Conservation (phyloP, 2,888 invertebrate species). For the Agrotis segetum region DNA sequence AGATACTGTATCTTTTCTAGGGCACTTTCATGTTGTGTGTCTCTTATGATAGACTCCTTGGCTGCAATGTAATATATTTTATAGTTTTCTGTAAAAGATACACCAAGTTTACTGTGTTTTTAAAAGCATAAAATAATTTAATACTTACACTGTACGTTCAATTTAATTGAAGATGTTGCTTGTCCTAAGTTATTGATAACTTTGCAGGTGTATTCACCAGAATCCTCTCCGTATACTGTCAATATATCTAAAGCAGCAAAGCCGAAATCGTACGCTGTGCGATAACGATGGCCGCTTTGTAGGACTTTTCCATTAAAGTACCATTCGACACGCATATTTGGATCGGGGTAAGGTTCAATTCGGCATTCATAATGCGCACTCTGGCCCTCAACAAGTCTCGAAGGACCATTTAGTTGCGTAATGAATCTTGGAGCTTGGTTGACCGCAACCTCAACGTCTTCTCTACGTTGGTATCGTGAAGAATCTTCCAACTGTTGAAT, state of each 20-base stretch:
- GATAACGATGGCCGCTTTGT: slow-evolving; percentile 97
- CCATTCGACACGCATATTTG: slow-evolving; percentile 97
- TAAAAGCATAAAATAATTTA: not conserved
- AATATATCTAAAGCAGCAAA: slow-evolving; percentile 99
- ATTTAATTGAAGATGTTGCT: slow-evolving; percentile 95
- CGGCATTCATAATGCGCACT: slow-evolving; percentile 98
- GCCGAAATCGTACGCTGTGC: slow-evolving; percentile 98
- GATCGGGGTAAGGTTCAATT: slow-evolving; percentile 97
- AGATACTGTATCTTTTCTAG: slow-evolving; percentile 97
- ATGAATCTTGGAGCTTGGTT: slow-evolving; percentile 96
- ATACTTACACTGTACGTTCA: slow-evolving; percentile 95
- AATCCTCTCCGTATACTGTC: slow-evolving; percentile 98
- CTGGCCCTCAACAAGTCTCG: slow-evolving; percentile 96
- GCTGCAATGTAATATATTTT: slow-evolving; percentile 87
- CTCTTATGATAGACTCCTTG: slow-evolving; percentile 95
- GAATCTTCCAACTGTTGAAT: slow-evolving; percentile 96
- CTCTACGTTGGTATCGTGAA: slow-evolving; percentile 94
- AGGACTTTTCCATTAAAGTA: slow-evolving; percentile 97
- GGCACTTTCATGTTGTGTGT: slow-evolving; percentile 98
- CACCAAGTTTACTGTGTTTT: not conserved
- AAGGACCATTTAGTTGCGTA: slow-evolving; percentile 96
- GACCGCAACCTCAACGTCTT: slow-evolving; percentile 95
- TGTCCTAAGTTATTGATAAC: slow-evolving; percentile 96
- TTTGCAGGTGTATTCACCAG: slow-evolving; percentile 97
- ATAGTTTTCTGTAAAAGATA: not conserved